phyloP scores from a whole-genome alignment of 2,888 invertebrate species.

The Drosophila falleni region DNA sequence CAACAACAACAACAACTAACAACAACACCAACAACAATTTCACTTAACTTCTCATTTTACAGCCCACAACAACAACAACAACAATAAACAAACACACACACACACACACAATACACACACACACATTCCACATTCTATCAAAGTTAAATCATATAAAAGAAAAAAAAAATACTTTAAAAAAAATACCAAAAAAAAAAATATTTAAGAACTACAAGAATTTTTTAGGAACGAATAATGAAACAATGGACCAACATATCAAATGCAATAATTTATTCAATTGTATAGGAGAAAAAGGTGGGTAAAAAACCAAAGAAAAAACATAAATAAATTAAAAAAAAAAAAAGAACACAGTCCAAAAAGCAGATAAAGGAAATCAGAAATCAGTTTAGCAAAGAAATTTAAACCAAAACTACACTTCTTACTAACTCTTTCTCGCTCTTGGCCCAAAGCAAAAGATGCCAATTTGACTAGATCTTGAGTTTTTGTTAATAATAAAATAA shows the following conservation, averaged over 20 bases:
- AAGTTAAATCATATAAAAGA: constrained; percentile 8
- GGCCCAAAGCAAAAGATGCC: neutral
- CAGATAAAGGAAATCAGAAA: constrained; percentile 1
- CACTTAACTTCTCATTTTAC: constrained; percentile 53
- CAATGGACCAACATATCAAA: constrained; percentile 84
- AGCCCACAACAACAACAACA: constrained; percentile 27
- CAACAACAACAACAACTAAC: constrained; percentile 38
- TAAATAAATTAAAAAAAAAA: neutral
- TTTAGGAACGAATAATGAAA: constrained; percentile 83
- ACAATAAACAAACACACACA: constrained; percentile 7
- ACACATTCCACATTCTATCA: constrained; percentile 16
- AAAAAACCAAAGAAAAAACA: constrained; percentile 9
- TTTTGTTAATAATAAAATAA: neutral
- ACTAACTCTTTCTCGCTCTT: neutral
- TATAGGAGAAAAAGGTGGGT: constrained; percentile 78
- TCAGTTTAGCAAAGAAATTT: neutral
- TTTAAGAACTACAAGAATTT: constrained; percentile 65
- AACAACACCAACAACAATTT: constrained; percentile 29
- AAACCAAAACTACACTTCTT: neutral
- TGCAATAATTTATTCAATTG: constrained; percentile 83
- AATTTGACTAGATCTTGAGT: constrained; percentile 1
- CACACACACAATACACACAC: constrained; percentile 16
- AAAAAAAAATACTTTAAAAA: constrained; percentile 16
- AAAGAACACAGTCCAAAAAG: neutral
- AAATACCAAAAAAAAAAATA: constrained; percentile 23